Evolutionary conservation across 2,888 invertebrate species (phyloP).

Genomic region (Pterobdella sp.): DNA sequence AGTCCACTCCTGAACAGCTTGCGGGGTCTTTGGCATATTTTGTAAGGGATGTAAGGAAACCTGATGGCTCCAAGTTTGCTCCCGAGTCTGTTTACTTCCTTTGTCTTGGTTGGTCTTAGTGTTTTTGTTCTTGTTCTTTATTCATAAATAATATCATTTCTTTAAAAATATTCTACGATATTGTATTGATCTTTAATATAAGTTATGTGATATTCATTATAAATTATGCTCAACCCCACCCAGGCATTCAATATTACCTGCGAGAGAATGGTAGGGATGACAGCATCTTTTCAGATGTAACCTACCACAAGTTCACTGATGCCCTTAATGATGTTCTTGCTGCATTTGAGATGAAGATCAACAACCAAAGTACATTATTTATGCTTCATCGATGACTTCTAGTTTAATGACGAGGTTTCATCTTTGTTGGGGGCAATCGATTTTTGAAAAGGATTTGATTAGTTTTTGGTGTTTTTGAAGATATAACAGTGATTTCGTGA

Average conservation of each 20-base stretch:
- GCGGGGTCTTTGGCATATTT: constrained; percentile 21
- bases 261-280: constrained; percentile 87
- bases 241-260: constrained; percentile 66
- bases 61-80: constrained; percentile 24
- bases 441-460: background rate
- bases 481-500: background rate
- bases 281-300: constrained; percentile 83
- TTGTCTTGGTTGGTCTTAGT: constrained; percentile 21
- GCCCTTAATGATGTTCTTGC: constrained; percentile 79
- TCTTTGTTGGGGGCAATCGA: background rate
- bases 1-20: constrained; percentile 17
- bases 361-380: constrained; percentile 44
- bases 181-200: no score
- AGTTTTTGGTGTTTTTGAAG: background rate
- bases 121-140: background rate
- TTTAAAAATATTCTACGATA: no score
- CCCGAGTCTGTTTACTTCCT: constrained; percentile 28
- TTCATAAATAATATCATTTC: no score
- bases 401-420: background rate
- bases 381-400: background rate
- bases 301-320: constrained; percentile 81
- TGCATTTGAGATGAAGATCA: constrained; percentile 56
- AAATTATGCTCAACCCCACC: background rate
- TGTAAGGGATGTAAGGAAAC: constrained; percentile 28
- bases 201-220: no score